phyloP scores from a whole-genome alignment of 2,888 invertebrate species.

The Euclidia mi region DNA sequence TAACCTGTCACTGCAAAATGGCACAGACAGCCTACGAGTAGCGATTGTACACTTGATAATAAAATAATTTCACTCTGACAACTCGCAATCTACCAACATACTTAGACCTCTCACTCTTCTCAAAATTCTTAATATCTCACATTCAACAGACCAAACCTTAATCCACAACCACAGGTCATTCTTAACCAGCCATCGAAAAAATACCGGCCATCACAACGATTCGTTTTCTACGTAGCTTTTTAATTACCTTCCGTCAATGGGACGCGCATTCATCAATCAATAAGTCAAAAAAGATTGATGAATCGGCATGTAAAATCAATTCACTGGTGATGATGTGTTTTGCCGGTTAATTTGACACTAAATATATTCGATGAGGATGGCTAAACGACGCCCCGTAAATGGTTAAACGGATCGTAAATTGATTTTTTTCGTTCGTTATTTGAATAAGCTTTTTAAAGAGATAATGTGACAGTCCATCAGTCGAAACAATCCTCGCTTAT shows the following conservation, averaged over 20 bases:
- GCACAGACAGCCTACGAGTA: slow-evolving; percentile 59
- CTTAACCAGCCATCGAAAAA: slow-evolving; percentile 52
- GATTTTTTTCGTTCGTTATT: slow-evolving; percentile 50
- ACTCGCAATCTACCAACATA: slow-evolving; percentile 55
- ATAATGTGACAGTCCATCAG: slow-evolving; percentile 84
- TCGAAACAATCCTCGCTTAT: slow-evolving; percentile 81
- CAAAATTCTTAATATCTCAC: slow-evolving; percentile 23
- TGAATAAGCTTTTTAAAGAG: slow-evolving; percentile 60
- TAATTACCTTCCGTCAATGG: slow-evolving; percentile 86
- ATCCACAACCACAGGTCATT: slow-evolving; percentile 47
- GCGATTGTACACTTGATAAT: slow-evolving; percentile 77
- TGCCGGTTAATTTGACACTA: slow-evolving; percentile 86
- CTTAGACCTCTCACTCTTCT: slow-evolving; percentile 47
- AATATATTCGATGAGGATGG: slow-evolving; percentile 67
- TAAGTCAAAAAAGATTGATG: slow-evolving; percentile 85
- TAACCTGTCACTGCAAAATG: slow-evolving; percentile 76
- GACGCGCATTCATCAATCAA: slow-evolving; percentile 84
- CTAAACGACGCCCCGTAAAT: slow-evolving; percentile 55
- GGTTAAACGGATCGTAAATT: slow-evolving; percentile 44
- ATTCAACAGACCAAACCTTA: slow-evolving; percentile 19
- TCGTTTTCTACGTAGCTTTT: slow-evolving; percentile 72
- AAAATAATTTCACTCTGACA: slow-evolving; percentile 75
- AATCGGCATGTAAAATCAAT: slow-evolving; percentile 82
- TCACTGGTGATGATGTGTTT: slow-evolving; percentile 82
- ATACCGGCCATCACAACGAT: slow-evolving; percentile 61